These are phyloP conservation scores for Balanococcus diminutus DNA, from an alignment of 2,888 invertebrate species.

Conservation along the genomic window DNA sequence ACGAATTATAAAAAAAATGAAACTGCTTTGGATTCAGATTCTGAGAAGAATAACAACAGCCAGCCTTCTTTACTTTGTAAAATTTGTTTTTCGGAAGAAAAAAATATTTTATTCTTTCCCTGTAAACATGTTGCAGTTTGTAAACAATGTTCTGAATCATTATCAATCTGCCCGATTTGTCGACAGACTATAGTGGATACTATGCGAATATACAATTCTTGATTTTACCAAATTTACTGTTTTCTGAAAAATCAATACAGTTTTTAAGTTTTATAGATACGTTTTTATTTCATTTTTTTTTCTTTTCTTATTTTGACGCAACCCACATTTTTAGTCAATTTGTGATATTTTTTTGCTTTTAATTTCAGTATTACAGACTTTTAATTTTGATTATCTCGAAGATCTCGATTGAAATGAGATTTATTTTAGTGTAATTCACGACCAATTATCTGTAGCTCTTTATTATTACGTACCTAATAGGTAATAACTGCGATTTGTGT, in stretches of 20 bases:
- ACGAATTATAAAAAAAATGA: neutral
- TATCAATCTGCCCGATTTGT: conserved; percentile 87
- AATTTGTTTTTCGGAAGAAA: conserved; percentile 88
- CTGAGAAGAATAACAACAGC: neutral
- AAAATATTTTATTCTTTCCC: conserved; percentile 89
- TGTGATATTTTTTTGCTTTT: conserved; percentile 11
- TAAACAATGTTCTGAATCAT: conserved; percentile 85
- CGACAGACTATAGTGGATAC: conserved; percentile 62
- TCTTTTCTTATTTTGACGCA: neutral
- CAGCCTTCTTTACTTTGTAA: conserved; percentile 68
- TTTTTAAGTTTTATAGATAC: neutral
- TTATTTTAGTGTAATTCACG: neutral
- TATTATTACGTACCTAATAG: too few species aligned
- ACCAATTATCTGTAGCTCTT: neutral
- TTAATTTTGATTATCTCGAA: neutral
- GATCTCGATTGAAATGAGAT: neutral
- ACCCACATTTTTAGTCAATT: neutral
- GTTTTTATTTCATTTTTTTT: neutral
- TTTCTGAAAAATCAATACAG: neutral
- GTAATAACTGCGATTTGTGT: too few species aligned
- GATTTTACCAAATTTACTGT: conserved; percentile 7
- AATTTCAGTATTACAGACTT: neutral
- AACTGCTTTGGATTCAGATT: neutral
- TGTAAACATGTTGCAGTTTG: conserved; percentile 95
- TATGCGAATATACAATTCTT: conserved; percentile 24